These are phyloP conservation scores for Cheirogaleus major DNA, from an alignment of 2,797 vertebrate species.

Conservation along the genomic window DNA sequence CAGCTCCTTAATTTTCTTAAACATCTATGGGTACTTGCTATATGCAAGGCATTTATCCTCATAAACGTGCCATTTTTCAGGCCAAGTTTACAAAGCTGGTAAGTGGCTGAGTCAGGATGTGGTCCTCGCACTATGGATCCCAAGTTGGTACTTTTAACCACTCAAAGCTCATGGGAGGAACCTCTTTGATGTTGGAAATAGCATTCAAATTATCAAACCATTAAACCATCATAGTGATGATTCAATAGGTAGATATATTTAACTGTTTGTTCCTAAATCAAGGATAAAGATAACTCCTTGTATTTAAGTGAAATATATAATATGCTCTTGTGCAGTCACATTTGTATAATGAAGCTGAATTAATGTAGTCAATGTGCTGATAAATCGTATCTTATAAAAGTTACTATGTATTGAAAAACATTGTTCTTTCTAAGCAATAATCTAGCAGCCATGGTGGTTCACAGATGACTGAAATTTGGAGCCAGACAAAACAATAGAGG, in stretches of 20 bases:
- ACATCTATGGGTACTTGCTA: neutral
- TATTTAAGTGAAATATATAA: constrained; percentile 14
- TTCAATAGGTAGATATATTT: neutral
- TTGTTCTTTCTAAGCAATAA: neutral
- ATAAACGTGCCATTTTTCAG: neutral
- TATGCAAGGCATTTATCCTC: neutral
- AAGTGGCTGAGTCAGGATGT: neutral
- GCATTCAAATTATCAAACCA: neutral
- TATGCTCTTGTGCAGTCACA: neutral
- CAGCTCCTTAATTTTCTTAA: neutral
- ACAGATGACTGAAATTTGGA: constrained; percentile 1
- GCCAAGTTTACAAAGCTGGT: neutral
- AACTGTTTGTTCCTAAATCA: constrained; percentile 32
- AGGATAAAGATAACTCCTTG: constrained; percentile 15
- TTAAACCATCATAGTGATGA: neutral
- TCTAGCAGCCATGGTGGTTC: neutral
- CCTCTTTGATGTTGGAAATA: neutral
- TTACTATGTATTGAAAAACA: neutral
- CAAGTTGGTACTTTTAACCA: neutral
- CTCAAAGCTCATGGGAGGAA: neutral
- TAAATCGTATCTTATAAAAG: constrained; percentile 7
- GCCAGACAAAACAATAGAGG: neutral
- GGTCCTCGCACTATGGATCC: neutral
- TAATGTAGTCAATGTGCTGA: neutral
- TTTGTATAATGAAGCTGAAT: neutral